Percentiles rank a stretch among this genome's conserved stretches.
Conservation (phyloP, 2,888 invertebrate species). For the Megamerina dolium region DNA sequence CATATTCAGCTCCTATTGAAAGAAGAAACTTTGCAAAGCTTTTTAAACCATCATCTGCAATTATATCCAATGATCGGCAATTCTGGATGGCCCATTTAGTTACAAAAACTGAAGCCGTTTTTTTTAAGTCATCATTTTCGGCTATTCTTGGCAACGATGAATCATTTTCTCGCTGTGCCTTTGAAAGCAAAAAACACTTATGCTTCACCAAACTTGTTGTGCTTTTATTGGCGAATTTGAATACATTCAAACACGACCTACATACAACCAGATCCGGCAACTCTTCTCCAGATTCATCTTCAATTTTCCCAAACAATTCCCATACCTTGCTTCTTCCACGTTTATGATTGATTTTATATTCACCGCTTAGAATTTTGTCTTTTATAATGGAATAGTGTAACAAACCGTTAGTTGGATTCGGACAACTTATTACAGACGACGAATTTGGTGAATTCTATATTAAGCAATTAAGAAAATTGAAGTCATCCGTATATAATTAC, state of each 20-base stretch:
- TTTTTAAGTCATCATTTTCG: background rate
- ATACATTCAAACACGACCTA: background rate
- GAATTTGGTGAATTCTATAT: too few species aligned
- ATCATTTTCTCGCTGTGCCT: background rate
- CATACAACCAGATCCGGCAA: background rate
- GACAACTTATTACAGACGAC: too few species aligned
- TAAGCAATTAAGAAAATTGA: too few species aligned
- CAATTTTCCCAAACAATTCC: background rate
- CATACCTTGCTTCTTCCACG: background rate
- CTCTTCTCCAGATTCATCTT: background rate
- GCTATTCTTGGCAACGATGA: background rate
- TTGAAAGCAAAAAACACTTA: background rate
- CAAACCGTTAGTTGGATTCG: too few species aligned
- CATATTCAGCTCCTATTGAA: background rate
- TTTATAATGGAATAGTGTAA: too few species aligned
- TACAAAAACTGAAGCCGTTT: background rate
- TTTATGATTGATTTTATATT: background rate
- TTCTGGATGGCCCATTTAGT: background rate
- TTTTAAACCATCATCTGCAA: background rate
- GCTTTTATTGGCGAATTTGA: background rate
- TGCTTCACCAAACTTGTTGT: background rate
- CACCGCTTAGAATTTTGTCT: slow-evolving; percentile 2
- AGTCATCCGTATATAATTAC: too few species aligned
- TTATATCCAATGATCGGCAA: background rate
- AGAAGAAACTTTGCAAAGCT: background rate